Percentiles rank a stretch among this genome's conserved stretches.
Conservation (phyloP, 2,797 vertebrate species). For the Xenentodon cancila region DNA sequence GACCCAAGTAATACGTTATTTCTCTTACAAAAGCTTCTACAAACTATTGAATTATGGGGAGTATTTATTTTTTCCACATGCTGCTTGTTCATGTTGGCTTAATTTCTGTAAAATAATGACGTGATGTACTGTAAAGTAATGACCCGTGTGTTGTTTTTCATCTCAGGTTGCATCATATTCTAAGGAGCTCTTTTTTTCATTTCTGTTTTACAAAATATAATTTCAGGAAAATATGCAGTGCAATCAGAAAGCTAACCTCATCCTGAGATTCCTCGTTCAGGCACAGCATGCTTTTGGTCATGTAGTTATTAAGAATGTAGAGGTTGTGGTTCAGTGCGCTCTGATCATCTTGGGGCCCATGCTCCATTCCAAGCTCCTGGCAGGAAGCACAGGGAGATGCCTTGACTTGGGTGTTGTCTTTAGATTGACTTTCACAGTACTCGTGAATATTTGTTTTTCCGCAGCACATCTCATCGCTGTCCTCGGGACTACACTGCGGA, state of each 20-base stretch:
- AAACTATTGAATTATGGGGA: too few species aligned
- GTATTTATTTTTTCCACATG: too few species aligned
- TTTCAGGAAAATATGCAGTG: not conserved
- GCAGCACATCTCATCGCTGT: slow-evolving; percentile 7
- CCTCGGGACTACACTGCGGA: slow-evolving; percentile 23
- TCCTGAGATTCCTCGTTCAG: slow-evolving; percentile 82
- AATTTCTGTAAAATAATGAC: too few species aligned
- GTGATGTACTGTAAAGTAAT: too few species aligned
- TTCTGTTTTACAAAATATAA: not conserved
- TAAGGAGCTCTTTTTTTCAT: too few species aligned
- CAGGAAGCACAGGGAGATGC: slow-evolving; percentile 16
- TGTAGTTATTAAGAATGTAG: slow-evolving; percentile 73
- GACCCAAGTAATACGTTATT: too few species aligned
- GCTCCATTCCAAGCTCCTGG: slow-evolving; percentile 39
- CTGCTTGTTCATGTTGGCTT: too few species aligned
- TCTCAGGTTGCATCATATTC: too few species aligned
- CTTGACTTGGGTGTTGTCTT: slow-evolving; percentile 17
- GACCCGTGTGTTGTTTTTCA: too few species aligned
- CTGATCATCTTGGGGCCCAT: slow-evolving; percentile 34
- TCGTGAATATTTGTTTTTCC: slow-evolving; percentile 15
- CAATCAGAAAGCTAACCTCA: slow-evolving; percentile 81
- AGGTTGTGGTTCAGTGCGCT: slow-evolving; percentile 46
- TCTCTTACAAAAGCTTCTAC: too few species aligned
- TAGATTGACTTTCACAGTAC: slow-evolving; percentile 12
- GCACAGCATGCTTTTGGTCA: slow-evolving; percentile 84